Percentiles rank a stretch among this genome's conserved stretches.
phyloP scores from a whole-genome alignment of 2,113 vertebrate species.

The Alethe diademata region DNA sequence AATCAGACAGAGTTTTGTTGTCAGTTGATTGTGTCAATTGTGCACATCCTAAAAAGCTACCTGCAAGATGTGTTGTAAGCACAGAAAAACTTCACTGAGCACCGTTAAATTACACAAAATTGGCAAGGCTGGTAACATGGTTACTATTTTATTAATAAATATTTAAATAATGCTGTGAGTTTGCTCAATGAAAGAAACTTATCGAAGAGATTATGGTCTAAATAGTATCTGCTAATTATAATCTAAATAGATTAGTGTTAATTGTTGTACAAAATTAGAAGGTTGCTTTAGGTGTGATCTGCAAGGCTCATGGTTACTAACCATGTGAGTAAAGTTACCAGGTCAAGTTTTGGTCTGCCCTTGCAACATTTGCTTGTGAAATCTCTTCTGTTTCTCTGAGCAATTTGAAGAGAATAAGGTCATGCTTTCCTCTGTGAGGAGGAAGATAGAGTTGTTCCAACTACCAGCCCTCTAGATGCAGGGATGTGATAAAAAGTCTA shows the following conservation, averaged over 20 bases:
- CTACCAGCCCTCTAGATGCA: not conserved
- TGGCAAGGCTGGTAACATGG: not conserved
- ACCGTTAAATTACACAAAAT: not conserved
- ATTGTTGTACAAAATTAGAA: not conserved
- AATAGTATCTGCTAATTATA: constrained; percentile 8
- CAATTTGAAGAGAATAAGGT: not conserved
- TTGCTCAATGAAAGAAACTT: not conserved
- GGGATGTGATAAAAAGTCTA: not conserved
- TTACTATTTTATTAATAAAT: constrained; percentile 5
- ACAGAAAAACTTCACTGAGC: not conserved
- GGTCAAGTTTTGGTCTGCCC: not conserved
- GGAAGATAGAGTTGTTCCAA: not conserved
- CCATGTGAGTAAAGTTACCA: not conserved
- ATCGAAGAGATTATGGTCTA: not conserved
- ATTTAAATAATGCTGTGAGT: not conserved
- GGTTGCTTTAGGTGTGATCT: not conserved
- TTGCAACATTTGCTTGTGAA: not conserved
- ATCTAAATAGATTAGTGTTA: not conserved
- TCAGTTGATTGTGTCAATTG: not conserved
- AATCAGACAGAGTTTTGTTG: not conserved
- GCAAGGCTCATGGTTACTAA: not conserved
- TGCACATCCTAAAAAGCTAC: not conserved
- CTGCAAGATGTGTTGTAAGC: not conserved
- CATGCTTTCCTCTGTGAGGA: not conserved
- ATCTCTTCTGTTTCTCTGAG: not conserved